Evolutionary conservation across 1,140 invertebrate genomes (phyloP).

Genomic region (Bilobella aurantiaca): DNA sequence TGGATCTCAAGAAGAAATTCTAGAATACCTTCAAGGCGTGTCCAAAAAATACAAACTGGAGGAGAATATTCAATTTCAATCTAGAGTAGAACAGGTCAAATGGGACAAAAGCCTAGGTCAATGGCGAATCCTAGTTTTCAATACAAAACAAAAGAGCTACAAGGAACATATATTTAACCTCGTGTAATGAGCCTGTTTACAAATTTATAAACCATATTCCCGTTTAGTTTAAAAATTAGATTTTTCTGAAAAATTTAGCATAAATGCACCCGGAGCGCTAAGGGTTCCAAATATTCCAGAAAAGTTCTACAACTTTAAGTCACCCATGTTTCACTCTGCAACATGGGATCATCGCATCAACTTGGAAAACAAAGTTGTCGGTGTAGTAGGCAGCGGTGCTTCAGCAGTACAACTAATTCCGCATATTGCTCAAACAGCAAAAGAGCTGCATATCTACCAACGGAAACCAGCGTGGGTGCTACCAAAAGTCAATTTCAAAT

Average conservation of each 20-base stretch:
- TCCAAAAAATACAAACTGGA: constrained; percentile 18
- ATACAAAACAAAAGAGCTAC: neutral
- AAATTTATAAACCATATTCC: neutral
- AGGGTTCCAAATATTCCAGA: constrained; percentile 9
- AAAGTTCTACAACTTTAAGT: constrained; percentile 17
- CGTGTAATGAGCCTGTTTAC: constrained; percentile 15
- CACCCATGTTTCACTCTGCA: constrained; percentile 18
- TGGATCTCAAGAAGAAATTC: constrained; percentile 10
- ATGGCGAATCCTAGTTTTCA: constrained; percentile 1
- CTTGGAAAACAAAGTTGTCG: constrained; percentile 15
- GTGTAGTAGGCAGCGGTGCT: constrained; percentile 20
- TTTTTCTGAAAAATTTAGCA: constrained; percentile 9
- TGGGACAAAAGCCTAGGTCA: constrained; percentile 13
- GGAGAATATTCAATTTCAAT: constrained; percentile 5
- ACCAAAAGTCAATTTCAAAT: neutral
- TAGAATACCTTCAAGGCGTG: constrained; percentile 8
- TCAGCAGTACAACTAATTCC: constrained; percentile 25
- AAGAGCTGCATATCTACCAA: constrained; percentile 17
- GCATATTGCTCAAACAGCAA: constrained; percentile 17
- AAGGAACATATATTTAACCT: constrained; percentile 8
- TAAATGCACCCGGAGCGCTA: constrained; percentile 10
- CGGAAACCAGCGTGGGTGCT: constrained; percentile 19
- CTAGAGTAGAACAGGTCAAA: neutral
- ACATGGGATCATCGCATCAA: constrained; percentile 16
- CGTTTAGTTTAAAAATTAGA: neutral